phyloP scores from a whole-genome alignment of 2,888 invertebrate species.

The Hypomecis atomaria region DNA sequence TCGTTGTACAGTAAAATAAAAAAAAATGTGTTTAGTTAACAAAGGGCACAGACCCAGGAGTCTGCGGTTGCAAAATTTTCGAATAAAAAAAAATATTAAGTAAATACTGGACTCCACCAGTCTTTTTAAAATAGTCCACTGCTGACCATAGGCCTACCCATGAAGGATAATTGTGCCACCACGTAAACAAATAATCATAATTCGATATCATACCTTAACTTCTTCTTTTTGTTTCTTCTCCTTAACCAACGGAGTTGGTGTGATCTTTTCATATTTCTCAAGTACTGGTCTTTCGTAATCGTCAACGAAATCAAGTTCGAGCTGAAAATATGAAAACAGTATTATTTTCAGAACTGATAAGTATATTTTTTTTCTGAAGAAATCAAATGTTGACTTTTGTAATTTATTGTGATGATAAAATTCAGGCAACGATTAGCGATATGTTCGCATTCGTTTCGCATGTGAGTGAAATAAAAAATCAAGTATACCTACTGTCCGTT shows the following conservation, averaged over 20 bases:
- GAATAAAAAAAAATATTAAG: no score
- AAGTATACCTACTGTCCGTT: no score
- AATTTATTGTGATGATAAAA: background rate
- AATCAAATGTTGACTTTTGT: conserved; percentile 17
- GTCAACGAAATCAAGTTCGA: conserved; percentile 82
- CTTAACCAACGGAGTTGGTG: conserved; percentile 73
- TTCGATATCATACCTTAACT: conserved; percentile 59
- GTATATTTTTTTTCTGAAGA: background rate
- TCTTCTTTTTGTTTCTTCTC: conserved; percentile 79
- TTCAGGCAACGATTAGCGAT: background rate
- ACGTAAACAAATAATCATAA: background rate
- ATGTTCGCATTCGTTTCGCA: no score
- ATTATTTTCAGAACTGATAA: background rate
- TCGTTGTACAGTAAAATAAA: no score
- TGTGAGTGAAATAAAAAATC: no score
- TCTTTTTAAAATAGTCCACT: no score
- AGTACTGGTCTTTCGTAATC: conserved; percentile 91
- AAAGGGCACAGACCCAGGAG: no score
- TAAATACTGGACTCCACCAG: no score
- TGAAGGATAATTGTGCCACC: no score
- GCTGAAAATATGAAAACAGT: conserved; percentile 54
- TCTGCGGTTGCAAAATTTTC: no score
- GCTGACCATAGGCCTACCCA: no score
- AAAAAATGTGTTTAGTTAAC: no score
- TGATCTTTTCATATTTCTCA: conserved; percentile 88